phyloP scores from a whole-genome alignment of 2,888 invertebrate genomes.

The Drosophila paranaensis region DNA sequence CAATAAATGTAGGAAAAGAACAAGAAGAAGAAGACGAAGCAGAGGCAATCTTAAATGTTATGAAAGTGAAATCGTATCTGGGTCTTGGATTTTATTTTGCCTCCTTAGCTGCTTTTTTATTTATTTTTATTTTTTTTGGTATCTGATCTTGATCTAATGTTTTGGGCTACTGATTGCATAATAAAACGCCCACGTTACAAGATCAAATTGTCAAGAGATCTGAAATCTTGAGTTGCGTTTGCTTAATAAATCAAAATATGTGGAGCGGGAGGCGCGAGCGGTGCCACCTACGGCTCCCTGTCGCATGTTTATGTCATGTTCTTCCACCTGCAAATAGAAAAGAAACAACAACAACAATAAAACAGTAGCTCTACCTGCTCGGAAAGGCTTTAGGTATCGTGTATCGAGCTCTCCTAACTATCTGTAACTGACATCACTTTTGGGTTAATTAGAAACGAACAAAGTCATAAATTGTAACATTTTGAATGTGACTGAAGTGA shows the following conservation, averaged over 20 bases:
- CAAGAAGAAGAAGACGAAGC: constrained; percentile 19
- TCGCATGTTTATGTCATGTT: constrained; percentile 45
- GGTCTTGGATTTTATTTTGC: constrained; percentile 44
- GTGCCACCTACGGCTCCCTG: constrained; percentile 64
- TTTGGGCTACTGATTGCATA: constrained; percentile 79
- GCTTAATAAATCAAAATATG: constrained; percentile 64
- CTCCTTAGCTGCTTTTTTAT: not conserved
- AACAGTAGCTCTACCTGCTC: constrained; percentile 43
- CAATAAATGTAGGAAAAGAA: constrained; percentile 21
- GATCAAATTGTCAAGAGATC: constrained; percentile 25
- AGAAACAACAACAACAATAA: not conserved
- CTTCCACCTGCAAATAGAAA: constrained; percentile 32
- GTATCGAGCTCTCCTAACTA: constrained; percentile 16
- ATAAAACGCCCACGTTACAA: constrained; percentile 71
- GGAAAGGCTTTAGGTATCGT: constrained; percentile 28
- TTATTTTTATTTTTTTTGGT: not conserved
- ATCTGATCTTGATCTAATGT: constrained; percentile 35
- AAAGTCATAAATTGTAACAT: constrained; percentile 42
- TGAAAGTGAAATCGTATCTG: constrained; percentile 65
- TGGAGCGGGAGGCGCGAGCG: constrained; percentile 57
- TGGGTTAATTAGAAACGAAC: constrained; percentile 74
- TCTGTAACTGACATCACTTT: constrained; percentile 56
- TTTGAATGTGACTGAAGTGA: not conserved
- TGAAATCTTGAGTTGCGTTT: not conserved
- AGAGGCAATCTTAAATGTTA: constrained; percentile 13